These are phyloP conservation scores for Andrena marginata DNA, from an alignment of 2,888 invertebrate species.

Conservation along the genomic window DNA sequence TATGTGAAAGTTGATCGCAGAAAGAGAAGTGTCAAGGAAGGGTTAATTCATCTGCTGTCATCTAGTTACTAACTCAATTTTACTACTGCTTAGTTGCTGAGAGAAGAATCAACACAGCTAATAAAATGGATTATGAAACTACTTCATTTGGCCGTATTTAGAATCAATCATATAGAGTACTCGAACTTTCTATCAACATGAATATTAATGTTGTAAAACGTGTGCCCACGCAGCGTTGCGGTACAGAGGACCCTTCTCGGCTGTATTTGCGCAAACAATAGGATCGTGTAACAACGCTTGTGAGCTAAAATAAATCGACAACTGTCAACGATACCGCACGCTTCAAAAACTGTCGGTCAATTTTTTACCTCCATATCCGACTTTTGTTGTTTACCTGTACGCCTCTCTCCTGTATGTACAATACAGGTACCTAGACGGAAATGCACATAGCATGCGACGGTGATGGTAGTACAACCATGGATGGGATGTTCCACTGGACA, in stretches of 20 bases:
- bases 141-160: neutral
- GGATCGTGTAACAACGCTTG: neutral
- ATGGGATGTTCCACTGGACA: neutral
- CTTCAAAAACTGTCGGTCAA: conserved; percentile 5
- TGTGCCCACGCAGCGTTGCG: neutral
- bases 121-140: neutral
- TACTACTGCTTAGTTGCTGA: neutral
- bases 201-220: conserved; percentile 3
- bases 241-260: neutral
- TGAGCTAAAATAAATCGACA: conserved; percentile 1
- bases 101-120: neutral
- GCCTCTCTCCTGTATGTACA: too few species aligned
- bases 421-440: neutral
- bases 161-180: neutral
- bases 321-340: conserved; percentile 1
- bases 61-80: neutral
- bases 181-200: conserved; percentile 11
- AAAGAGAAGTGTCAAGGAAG: too few species aligned
- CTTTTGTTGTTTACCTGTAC: neutral
- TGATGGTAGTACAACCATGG: neutral
- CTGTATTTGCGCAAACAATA: conserved; percentile 16
- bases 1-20: too few species aligned
- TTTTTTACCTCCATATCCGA: conserved; percentile 5
- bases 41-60: neutral
- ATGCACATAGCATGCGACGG: neutral